Evolutionary conservation across 2,797 vertebrate species (phyloP), one percentile per base, ranked within the genome.

Genomic region (Rhadinocentrus ornatus): DNA sequence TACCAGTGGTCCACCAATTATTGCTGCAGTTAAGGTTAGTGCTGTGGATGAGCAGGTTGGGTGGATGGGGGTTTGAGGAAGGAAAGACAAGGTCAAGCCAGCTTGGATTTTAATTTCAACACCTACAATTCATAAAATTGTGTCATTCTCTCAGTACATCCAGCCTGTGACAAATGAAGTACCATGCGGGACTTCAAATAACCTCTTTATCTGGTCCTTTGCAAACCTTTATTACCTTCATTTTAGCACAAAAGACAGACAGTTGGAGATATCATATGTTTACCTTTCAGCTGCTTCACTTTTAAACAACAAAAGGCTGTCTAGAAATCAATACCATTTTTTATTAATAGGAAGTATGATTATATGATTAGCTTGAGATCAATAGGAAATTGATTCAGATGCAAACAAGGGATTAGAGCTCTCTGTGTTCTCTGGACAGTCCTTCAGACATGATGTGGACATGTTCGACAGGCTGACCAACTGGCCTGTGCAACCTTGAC

Each of bases 161-260:
- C n/a, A n/a, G 89, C 70, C 86, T 88, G 86, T 89, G 88, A 89
- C 88, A 92, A 90, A 92, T 92, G 82, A 90, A 86, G 88, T 83
- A 89, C 85, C 89, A 86, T 80, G 79, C 72, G 32, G 66, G 87
- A 88, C 81, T 90, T 89, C 69, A 87, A 88, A 90, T 83, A 41
- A 34, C 71, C 69, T 81, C 81, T 85, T 87, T 54, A 82, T 86
- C 73, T 52, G 67, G 71, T 86, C 66, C 66, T 70, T 60, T 69
- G 74, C 78, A 80, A n/a, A n/a, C n/a, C n/a, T 82, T 61, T 34
- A 53, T 62, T 77, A 81, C 60, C 58, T 82, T 59, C 41, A 52
- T 24, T 16, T 67, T 35, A 50, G 39, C 52, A 61, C 22, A 52
- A 64, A 52, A 78, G 59, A 59, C 60, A 12, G 37, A 65, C 27